Conservation (phyloP, 2,888 invertebrate genomes). For the Xestia rhomboidea region DNA sequence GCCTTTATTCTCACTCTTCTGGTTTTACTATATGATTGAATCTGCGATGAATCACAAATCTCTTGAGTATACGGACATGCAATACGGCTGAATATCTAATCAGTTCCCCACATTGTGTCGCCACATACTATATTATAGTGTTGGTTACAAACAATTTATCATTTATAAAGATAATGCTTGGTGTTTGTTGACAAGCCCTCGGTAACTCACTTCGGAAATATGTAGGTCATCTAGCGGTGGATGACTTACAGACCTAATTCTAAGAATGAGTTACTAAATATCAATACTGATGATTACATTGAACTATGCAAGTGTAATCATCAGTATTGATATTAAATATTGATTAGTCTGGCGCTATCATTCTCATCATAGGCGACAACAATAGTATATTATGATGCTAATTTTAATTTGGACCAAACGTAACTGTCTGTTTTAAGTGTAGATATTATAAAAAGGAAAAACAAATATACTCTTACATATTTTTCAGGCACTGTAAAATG, state of each 20-base stretch:
- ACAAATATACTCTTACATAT: background rate
- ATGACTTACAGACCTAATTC: constrained; percentile 35
- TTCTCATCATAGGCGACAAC: background rate
- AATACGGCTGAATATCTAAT: constrained; percentile 68
- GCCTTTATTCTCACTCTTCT: constrained; percentile 1
- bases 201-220: constrained; percentile 62
- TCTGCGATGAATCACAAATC: constrained; percentile 56
- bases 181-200: constrained; percentile 69
- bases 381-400: no score
- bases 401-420: no score
- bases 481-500: background rate
- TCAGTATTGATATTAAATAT: no score
- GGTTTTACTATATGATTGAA: constrained; percentile 27
- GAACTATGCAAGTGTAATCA: constrained; percentile 20
- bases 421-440: no score
- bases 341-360: constrained; percentile 16
- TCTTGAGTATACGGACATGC: constrained; percentile 53
- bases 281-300: no score
- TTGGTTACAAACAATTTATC: constrained; percentile 70
- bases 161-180: constrained; percentile 64
- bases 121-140: constrained; percentile 12
- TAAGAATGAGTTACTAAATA: constrained; percentile 36
- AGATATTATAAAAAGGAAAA: background rate
- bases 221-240: constrained; percentile 67
- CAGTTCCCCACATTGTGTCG: constrained; percentile 64